Conservation (phyloP, 2,797 vertebrate species). For the Clarias pachynema region DNA sequence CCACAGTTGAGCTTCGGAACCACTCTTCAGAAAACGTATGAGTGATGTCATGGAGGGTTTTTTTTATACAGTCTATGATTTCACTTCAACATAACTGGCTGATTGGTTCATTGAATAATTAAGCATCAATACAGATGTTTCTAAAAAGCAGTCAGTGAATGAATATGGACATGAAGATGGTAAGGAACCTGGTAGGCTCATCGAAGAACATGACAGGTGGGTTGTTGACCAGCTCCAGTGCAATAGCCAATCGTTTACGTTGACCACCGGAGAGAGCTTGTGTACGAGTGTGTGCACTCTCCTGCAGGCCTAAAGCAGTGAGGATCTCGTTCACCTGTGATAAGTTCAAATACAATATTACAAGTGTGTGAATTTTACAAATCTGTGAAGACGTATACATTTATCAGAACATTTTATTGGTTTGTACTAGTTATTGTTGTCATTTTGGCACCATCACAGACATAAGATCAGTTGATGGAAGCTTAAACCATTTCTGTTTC, state of each 20-base stretch:
- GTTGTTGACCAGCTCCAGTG: slow-evolving; percentile 96
- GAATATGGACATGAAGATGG: not conserved
- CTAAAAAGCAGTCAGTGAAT: not conserved
- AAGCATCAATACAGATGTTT: not conserved
- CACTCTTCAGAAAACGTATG: too few relatives aligned
- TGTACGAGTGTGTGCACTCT: slow-evolving; percentile 92
- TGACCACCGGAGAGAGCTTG: slow-evolving; percentile 90
- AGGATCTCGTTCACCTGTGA: slow-evolving; percentile 94
- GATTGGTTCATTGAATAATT: not conserved
- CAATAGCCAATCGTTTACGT: slow-evolving; percentile 94
- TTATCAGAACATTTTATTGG: not conserved
- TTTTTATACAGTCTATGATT: too few relatives aligned
- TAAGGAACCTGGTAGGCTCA: slow-evolving; percentile 91
- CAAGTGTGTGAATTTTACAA: too few relatives aligned
- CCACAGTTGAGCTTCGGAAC: too few relatives aligned
- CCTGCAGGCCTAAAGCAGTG: slow-evolving; percentile 91
- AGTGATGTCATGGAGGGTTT: too few relatives aligned
- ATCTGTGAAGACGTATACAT: not conserved
- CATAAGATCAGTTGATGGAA: not conserved
- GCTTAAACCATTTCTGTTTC: not conserved
- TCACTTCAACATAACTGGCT: not conserved
- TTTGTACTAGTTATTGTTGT: not conserved
- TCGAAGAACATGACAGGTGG: slow-evolving; percentile 99
- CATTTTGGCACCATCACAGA: not conserved
- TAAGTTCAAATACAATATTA: not conserved